Conservation (phyloP, 1,140 invertebrate genomes). For the Drosophila jambulina region DNA sequence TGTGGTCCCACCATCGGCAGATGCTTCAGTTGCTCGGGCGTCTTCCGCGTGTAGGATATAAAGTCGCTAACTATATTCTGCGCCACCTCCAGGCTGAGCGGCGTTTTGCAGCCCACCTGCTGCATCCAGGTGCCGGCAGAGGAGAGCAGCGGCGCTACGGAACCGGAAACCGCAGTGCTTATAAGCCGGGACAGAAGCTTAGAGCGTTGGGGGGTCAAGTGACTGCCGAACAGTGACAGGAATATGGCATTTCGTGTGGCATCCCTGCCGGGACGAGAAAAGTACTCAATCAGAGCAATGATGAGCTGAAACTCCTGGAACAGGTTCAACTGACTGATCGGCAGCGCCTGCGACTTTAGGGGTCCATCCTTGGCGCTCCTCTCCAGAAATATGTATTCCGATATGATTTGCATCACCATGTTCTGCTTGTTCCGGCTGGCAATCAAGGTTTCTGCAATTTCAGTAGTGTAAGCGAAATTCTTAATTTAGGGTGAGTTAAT, state of each 20-base stretch:
- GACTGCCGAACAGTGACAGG: conserved; percentile 90
- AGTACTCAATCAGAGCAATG: conserved; percentile 91
- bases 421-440: conserved; percentile 80
- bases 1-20: conserved; percentile 89
- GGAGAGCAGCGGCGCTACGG: conserved; percentile 89
- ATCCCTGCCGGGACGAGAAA: conserved; percentile 89
- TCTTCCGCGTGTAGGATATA: conserved; percentile 89
- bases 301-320: conserved; percentile 92
- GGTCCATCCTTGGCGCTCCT: conserved; percentile 78
- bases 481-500: neutral
- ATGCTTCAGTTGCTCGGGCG: conserved; percentile 88
- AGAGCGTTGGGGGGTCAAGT: conserved; percentile 88
- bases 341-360: conserved; percentile 60
- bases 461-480: neutral
- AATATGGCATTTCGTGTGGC: conserved; percentile 92
- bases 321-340: conserved; percentile 87
- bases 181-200: conserved; percentile 92
- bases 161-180: conserved; percentile 91
- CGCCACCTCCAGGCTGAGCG: conserved; percentile 89
- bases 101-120: conserved; percentile 91
- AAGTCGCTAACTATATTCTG: conserved; percentile 92
- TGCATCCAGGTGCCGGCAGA: conserved; percentile 94
- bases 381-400: conserved; percentile 93
- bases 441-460: conserved; percentile 66
- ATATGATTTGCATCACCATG: conserved; percentile 90